Base-by-base conservation (phyloP, 2,113 vertebrate species). In the Tragulus kanchil region DNA sequence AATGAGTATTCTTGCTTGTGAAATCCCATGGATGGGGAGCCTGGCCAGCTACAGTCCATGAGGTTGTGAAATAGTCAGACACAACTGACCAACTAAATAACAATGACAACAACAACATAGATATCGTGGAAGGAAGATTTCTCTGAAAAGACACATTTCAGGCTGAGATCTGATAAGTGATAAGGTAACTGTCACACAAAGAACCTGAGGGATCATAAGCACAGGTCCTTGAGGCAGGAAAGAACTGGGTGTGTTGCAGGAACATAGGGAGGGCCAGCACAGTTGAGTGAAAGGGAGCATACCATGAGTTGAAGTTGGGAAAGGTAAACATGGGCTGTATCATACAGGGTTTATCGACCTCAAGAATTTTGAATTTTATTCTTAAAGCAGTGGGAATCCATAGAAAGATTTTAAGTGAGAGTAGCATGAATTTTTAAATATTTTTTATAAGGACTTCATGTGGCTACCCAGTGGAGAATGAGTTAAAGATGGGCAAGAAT, bases 291-390 rank as follows among this genome's bases (percentile, higher is more conserved):
- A 90, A 23, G n/a, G 23, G 58, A 69, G 69, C 21, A 64, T 89
- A n/a, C 19, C 78, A 73, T 45, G 6, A 83, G 64, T 77, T 82
- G 14, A 89, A 65, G 56, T 62, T 92, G 28, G 54, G 59, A 91
- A 14, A 65, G 3, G 12, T 85, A 73, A 83, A 90, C 7, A 17
- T 69, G 2, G 71, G 31, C 77, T 77, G 85, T 25, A 62, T 87
- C 25, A 82, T 52, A 75, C 12, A 69, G 69, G 42, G 16, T 59
- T 94, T 77, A 25, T 65, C 88, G 45, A 19, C 12, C 50, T 69
- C n/a, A 67, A 54, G 31, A 89, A 85, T 13, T 95, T 88, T 21
- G 25, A 19, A 96, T 91, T 95, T 89, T 90, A 59, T 89, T 73
- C 56, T 71, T 62, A 96, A 75, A 92, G 52, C 26, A 81, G 21